Base-by-base conservation (phyloP, 1,140 invertebrate genomes). In the Andricus grossulariae region DNA sequence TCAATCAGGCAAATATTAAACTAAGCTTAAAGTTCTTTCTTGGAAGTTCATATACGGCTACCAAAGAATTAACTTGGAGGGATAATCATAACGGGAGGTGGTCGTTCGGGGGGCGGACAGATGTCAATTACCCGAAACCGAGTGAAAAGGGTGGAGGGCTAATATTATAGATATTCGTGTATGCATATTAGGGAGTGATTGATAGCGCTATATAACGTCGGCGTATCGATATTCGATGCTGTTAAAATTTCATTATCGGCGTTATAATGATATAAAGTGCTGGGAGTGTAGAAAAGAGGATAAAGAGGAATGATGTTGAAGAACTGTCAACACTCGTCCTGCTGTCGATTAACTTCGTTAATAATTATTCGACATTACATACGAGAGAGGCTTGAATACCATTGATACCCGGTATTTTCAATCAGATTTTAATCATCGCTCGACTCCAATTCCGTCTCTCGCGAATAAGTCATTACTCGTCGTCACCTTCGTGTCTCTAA, bases 311-410 rank as follows among this genome's bases (percentile, higher is more conserved):
- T 52, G 19, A 57, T 60, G 39, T 79, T 71, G 77, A 74, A 81
- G 72, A 78, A 79, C 82, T 86, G 83, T 84, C 86, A 84, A 86
- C 88, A 87, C 82, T 88, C 88, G 85, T 88, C 84, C 81, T 83
- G 81, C 85, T 88, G 87, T 89, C 88, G 87, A 90, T 89, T 89
- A 89, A 90, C 84, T 87, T 88, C 83, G 85, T 90, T 90, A 86
- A 88, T 89, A 39, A 66, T 66, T 89, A 90, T 88, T 87, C 83
- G 81, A 81, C 84, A 80, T 83, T 76, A 82, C 80, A 77, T 80
- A 79, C 75, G 71, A 66, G 79, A 50, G 55, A 78, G 60, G 54
- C 70, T 21, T 54, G 77, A 74, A 71, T 52, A 81, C 45, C 80
- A 72, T 79, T 75, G 78, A 85, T 85, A 78, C 15, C 75, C 71